Evolutionary conservation across 2,113 vertebrate genomes (phyloP), one percentile per base, ranked within the genome.

Genomic region (Seriola dumerili): DNA sequence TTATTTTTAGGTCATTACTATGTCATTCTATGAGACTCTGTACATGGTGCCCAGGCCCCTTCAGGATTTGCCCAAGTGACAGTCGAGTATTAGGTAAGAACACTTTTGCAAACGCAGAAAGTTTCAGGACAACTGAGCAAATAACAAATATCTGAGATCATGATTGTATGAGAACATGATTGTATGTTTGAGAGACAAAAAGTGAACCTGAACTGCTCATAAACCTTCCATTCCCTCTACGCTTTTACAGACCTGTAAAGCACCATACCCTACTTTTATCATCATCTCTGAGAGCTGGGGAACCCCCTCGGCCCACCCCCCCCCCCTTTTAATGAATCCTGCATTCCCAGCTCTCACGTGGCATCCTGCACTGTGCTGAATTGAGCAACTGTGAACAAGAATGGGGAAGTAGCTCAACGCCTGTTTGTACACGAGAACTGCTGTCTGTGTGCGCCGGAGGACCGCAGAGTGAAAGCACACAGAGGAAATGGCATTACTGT

Each of bases 321-420:
- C 40, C 78, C 72, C 81, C 84, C 70, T 36, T 54, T 81, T 78
- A 90, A 90, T 87, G 75, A 91, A 91, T 90, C 84, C 91, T 88
- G 76, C 91, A 88, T 92, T 92, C 91, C 92, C 88, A 85, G 87
- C 80, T 85, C 92, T 94, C 93, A 93, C 88, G 88, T 93, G 92
- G 86, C 89, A 46, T 88, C 85, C 77, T 88, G 87, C 89, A 62
- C 75, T 44, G 57, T 8, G 69, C 90, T 89, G 75, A 89, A 91
- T 93, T 91, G 94, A 92, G 93, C 91, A 94, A 94, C 91, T 91
- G 90, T 88, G 87, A 80, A 50, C 80, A 92, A 91, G 90, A 94
- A 94, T 93, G 92, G 84, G 93, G 94, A 94, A 94, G 92, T 93
- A 89, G 87, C 77, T 79, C 61, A 75, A 78, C 88, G 89, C 93